Conservation (phyloP, 2,797 vertebrate genomes). For the Cacajao melanocephalus region DNA sequence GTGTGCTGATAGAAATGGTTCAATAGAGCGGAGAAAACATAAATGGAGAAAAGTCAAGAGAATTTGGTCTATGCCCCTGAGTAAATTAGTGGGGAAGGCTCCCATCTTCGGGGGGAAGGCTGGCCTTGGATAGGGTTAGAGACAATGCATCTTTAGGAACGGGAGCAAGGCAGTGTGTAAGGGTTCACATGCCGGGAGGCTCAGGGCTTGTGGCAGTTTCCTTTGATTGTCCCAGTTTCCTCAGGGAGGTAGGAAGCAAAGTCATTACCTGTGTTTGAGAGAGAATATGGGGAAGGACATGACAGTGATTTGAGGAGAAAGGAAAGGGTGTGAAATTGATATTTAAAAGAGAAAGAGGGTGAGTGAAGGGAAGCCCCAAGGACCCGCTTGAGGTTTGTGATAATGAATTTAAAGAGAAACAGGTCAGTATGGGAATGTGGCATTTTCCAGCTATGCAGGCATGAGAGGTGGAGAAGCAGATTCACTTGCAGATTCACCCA, state of each 20-base stretch:
- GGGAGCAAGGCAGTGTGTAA: neutral
- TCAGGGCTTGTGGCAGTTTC: neutral
- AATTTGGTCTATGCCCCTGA: neutral
- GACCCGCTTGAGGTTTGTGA: neutral
- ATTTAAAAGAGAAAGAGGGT: neutral
- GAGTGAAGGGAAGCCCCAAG: neutral
- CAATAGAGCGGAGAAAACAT: neutral
- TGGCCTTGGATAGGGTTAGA: neutral
- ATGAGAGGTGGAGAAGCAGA: neutral
- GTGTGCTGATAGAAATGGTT: neutral
- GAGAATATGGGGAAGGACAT: neutral
- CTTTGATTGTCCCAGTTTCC: neutral
- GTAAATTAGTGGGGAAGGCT: neutral
- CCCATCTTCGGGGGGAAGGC: neutral
- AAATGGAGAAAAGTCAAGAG: neutral
- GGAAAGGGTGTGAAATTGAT: neutral
- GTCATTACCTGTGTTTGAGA: neutral
- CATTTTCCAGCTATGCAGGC: neutral
- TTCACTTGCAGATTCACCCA: neutral
- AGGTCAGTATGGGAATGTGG: neutral
- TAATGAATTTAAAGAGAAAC: neutral
- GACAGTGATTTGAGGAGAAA: neutral
- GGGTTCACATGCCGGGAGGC: neutral
- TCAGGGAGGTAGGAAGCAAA: neutral
- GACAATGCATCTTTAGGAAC: neutral